phyloP scores from a whole-genome alignment of 1,140 invertebrate genomes.

The Listronotus oregonensis region DNA sequence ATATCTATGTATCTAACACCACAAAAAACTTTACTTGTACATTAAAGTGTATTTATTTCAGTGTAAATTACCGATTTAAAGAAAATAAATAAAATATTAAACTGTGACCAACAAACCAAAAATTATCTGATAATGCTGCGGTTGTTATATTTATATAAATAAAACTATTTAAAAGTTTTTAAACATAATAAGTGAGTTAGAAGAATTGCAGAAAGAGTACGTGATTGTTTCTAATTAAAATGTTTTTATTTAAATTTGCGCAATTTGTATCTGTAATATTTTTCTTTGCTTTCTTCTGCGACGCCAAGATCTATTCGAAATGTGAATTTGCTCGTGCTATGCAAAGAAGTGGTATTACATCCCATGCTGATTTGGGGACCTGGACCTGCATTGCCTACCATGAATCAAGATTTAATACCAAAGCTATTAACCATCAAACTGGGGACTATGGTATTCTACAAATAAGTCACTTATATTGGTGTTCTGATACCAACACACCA shows the following conservation, averaged over 20 bases:
- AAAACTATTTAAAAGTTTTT: no score
- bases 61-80: no score
- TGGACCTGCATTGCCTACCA: conserved; percentile 41
- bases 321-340: conserved; percentile 32
- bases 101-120: no score
- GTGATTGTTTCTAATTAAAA: not conserved
- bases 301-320: conserved; percentile 27
- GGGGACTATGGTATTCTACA: conserved; percentile 42
- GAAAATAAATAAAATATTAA: no score
- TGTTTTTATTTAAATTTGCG: not conserved
- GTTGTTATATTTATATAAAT: no score
- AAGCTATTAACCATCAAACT: conserved; percentile 23
- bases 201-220: no score
- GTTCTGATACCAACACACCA: conserved; percentile 23
- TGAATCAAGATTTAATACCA: conserved; percentile 39
- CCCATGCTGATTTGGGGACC: conserved; percentile 12
- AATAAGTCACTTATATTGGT: conserved; percentile 39
- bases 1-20: no score
- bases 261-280: not conserved
- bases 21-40: no score
- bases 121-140: no score
- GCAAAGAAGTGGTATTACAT: conserved; percentile 6
- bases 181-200: no score
- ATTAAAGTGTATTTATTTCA: no score
- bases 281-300: no score